phyloP scores from a whole-genome alignment of 2,888 invertebrate genomes.

The Balanococcus diminutus region DNA sequence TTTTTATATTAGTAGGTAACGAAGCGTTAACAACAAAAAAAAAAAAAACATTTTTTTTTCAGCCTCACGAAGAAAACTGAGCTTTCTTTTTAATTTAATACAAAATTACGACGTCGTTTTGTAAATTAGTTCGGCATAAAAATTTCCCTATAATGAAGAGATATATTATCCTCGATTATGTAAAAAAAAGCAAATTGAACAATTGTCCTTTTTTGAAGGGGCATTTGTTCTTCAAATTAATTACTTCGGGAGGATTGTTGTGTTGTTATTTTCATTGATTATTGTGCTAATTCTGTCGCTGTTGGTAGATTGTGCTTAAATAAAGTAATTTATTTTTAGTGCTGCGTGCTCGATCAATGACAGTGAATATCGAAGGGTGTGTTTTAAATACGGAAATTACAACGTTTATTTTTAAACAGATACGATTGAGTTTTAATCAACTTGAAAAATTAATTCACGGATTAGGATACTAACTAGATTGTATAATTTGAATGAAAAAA shows the following conservation, averaged over 20 bases:
- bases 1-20: background rate
- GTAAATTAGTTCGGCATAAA: background rate
- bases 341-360: background rate
- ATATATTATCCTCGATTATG: background rate
- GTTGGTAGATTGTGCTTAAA: background rate
- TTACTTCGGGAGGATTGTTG: background rate
- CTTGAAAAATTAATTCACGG: background rate
- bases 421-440: background rate
- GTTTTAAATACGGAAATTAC: background rate
- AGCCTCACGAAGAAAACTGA: background rate
- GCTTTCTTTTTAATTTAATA: conserved; percentile 1
- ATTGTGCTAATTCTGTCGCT: background rate
- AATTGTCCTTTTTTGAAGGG: background rate
- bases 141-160: background rate
- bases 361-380: background rate
- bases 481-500: background rate
- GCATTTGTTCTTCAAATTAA: background rate
- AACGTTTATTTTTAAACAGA: background rate
- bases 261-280: background rate
- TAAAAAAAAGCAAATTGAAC: background rate
- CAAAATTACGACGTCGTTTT: conserved; percentile 12
- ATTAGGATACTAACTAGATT: background rate
- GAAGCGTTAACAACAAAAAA: background rate
- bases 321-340: conserved; percentile 1
- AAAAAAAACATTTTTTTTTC: background rate